Percentiles rank a stretch among this genome's conserved stretches.
These are phyloP conservation scores for Phaedon cochleariae DNA, from an alignment of 2,888 invertebrate species.

Conservation along the genomic window DNA sequence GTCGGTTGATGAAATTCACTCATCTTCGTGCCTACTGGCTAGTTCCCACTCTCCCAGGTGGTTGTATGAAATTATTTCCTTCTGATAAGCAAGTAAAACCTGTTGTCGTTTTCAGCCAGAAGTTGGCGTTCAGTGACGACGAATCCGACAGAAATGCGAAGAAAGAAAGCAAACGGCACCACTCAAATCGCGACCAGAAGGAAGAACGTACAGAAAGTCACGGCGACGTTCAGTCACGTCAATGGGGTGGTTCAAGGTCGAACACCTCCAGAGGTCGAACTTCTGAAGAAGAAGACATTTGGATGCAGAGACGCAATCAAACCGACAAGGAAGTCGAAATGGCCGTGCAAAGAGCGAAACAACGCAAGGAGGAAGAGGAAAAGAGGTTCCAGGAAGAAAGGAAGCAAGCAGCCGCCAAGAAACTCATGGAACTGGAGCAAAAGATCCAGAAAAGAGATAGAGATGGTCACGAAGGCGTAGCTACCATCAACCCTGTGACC, in stretches of 20 bases:
- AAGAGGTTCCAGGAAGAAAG: constrained; percentile 73
- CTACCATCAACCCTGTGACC: constrained; percentile 59
- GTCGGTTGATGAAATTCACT: too few relatives aligned
- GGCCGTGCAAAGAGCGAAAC: constrained; percentile 84
- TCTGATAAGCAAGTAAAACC: neutral
- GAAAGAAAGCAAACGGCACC: constrained; percentile 37
- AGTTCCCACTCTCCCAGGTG: too few relatives aligned
- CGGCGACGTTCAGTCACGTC: constrained; percentile 29
- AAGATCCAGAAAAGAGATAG: constrained; percentile 69
- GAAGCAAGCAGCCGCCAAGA: constrained; percentile 71
- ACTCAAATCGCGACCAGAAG: constrained; percentile 41
- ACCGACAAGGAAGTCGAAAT: constrained; percentile 74
- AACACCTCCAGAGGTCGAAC: constrained; percentile 58
- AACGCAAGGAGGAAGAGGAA: constrained; percentile 89
- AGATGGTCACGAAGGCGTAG: constrained; percentile 62
- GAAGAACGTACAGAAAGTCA: constrained; percentile 38
- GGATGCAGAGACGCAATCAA: constrained; percentile 44
- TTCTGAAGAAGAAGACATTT: constrained; percentile 47
- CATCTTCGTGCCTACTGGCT: too few relatives aligned
- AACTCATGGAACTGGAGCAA: constrained; percentile 74
- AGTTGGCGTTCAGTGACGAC: constrained; percentile 93
- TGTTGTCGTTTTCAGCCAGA: constrained; percentile 70
- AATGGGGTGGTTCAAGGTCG: constrained; percentile 47
- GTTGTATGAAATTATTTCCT: constrained; percentile 5
- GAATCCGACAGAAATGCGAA: constrained; percentile 65